Evolutionary conservation across 2,888 invertebrate species (phyloP).

Genomic region (Coecobrya sp.): DNA sequence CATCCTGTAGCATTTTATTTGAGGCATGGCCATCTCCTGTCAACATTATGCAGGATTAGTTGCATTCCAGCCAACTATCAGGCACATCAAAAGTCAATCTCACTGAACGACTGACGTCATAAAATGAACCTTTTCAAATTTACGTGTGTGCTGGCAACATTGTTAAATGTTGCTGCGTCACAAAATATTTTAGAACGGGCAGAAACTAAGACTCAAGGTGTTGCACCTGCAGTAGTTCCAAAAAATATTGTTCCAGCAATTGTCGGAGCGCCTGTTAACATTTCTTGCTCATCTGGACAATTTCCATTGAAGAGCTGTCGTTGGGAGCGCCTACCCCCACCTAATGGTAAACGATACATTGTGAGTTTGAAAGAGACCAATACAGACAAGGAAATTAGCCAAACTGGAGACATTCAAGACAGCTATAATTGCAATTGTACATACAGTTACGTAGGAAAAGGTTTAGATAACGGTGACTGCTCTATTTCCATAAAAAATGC

Average conservation of each 20-base stretch:
- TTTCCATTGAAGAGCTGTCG: slow-evolving; percentile 26
- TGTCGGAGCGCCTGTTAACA: slow-evolving; percentile 35
- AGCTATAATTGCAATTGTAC: slow-evolving; percentile 33
- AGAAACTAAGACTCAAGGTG: background rate
- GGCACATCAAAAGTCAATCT: too few species aligned
- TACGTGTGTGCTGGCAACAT: too few species aligned
- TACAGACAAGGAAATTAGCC: background rate
- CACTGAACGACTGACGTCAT: too few species aligned
- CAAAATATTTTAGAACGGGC: too few species aligned
- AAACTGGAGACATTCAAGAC: background rate
- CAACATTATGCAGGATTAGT: too few species aligned
- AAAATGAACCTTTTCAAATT: too few species aligned
- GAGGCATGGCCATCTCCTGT: too few species aligned
- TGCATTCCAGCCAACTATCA: too few species aligned
- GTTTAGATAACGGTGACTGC: slow-evolving; percentile 69
- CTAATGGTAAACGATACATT: slow-evolving; percentile 28
- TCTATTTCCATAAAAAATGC: slow-evolving; percentile 61
- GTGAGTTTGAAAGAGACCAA: background rate
- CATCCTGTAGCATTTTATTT: too few species aligned
- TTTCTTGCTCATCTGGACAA: slow-evolving; percentile 30
- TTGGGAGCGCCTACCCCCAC: slow-evolving; percentile 40
- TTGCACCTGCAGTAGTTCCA: background rate
- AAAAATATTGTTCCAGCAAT: background rate
- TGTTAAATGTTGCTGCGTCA: too few species aligned
- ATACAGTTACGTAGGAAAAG: slow-evolving; percentile 53